Evolutionary conservation across 2,797 vertebrate genomes (phyloP).

Genomic region (Acropternis orthonyx): DNA sequence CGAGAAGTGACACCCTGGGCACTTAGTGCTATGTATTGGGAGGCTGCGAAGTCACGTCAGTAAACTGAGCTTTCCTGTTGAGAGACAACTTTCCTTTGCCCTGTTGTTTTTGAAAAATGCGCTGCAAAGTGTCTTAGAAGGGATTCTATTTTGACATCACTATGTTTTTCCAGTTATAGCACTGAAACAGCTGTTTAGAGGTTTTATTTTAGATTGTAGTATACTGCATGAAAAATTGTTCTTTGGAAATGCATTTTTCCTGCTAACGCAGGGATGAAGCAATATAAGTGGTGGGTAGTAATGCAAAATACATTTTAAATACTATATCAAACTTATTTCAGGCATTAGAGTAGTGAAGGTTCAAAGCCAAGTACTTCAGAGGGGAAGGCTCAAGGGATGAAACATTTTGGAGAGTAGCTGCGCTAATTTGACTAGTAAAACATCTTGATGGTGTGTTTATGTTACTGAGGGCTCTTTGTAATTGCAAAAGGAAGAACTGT

Average conservation of each 20-base stretch:
- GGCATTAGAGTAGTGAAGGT: not conserved
- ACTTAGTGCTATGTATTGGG: not conserved
- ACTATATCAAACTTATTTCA: not conserved
- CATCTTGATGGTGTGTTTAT: not conserved
- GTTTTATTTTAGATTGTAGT: not conserved
- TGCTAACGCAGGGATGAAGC: not conserved
- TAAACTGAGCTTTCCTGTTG: not conserved
- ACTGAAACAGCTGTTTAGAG: not conserved
- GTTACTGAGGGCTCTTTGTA: not conserved
- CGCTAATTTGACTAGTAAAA: not conserved
- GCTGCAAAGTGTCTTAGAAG: fast-evolving
- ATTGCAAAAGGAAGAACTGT: not conserved
- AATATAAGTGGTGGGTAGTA: not conserved
- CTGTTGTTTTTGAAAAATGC: not conserved
- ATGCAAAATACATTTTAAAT: not conserved
- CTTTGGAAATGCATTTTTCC: not conserved
- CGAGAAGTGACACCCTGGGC: not conserved
- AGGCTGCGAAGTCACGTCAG: not conserved
- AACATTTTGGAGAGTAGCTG: not conserved
- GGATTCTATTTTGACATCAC: not conserved
- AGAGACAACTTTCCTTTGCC: not conserved
- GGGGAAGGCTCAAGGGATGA: not conserved
- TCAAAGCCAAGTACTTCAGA: not conserved
- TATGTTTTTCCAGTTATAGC: not conserved
- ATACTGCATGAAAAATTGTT: not conserved